phyloP scores from a whole-genome alignment of 2,797 vertebrate genomes.

The Clarias fuscus region DNA sequence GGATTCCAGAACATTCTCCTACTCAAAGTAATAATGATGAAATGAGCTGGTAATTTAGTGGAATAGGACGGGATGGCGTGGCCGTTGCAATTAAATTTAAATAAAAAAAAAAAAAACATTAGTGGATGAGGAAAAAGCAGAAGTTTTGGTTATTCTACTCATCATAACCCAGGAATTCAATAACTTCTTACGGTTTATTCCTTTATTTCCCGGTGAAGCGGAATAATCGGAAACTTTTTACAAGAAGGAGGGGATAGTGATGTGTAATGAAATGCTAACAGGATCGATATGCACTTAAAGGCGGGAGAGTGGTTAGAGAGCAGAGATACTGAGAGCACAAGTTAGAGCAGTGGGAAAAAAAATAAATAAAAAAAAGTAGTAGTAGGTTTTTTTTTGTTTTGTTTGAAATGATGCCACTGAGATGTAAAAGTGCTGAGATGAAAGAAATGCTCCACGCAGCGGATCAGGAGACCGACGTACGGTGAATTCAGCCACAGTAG shows the following conservation, averaged over 20 bases:
- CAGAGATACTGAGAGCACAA: constrained; percentile 1
- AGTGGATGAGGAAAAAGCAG: not conserved
- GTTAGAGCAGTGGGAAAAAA: not conserved
- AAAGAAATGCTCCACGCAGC: constrained; percentile 6
- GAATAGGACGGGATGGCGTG: constrained; percentile 17
- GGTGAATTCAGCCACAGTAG: constrained; percentile 28
- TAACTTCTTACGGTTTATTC: constrained; percentile 23
- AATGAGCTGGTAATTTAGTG: constrained; percentile 33
- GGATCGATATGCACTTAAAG: constrained; percentile 20
- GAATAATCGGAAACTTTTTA: constrained; percentile 42
- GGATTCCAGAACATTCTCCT: constrained; percentile 39
- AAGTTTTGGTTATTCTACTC: not conserved
- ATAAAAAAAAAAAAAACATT: not conserved
- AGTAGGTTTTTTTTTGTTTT: too few relatives aligned
- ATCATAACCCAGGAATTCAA: not conserved
- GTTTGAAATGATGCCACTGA: not conserved
- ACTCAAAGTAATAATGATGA: constrained; percentile 39
- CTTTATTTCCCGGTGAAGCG: constrained; percentile 15
- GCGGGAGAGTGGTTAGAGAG: not conserved
- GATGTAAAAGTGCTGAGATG: not conserved
- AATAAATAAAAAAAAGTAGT: not conserved
- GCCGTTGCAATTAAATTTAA: constrained; percentile 37
- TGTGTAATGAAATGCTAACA: constrained; percentile 48
- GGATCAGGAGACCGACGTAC: not conserved
- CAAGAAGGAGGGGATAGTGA: constrained; percentile 36